Base-by-base conservation (phyloP, 2,113 vertebrate genomes). In the Epinephelus lanceolatus region DNA sequence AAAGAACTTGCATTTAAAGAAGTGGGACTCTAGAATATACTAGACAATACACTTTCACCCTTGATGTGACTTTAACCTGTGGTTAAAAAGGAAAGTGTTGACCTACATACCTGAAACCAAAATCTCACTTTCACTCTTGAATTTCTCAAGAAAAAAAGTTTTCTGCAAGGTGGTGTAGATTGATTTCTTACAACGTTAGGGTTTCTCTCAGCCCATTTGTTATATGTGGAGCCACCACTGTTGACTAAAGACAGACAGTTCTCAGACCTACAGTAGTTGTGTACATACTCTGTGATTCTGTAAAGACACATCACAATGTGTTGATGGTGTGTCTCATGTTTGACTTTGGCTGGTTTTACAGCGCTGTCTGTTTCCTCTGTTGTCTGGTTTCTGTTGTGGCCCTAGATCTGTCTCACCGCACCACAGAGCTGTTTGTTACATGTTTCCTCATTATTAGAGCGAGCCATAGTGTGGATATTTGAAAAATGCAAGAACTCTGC, bases 401-500 rank as follows among this genome's bases (percentile, higher is more conserved):
- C 51, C 6, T 25, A 40, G 3, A 23, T 84, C 66, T 67, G 84
- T 86, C 62, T 80, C 66, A 37, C 53, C 21, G 62, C 71, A 83
- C 55, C 75, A 13, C 77, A 76, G 61, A 81, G 69, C 71, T 71
- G 56, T 61, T 45, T 61, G 21, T 71, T 21, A 51, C 56, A 65
- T 25, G 21, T 76, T 59, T 55, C 72, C 63, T 82, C 55, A 42
- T 83, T 55, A 76, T 23, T 23, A 17, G 7, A 66, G 45, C 19
- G 3, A 67, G 45, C 77, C 4, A 6, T 59, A 67, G 70, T 75
- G 52, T 57, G 79, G 70, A 57, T 69, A 82, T 90, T 75, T 71
- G 40, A 88, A 87, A 90, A 94, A 90, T 87, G 37, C 78, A 42
- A 37, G 10, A 80, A 56, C 5, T 33, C n/a, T 5, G 74, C 19